These are phyloP conservation scores for Elmis aenea DNA, from an alignment of 2,888 invertebrate genomes.

Conservation along the genomic window DNA sequence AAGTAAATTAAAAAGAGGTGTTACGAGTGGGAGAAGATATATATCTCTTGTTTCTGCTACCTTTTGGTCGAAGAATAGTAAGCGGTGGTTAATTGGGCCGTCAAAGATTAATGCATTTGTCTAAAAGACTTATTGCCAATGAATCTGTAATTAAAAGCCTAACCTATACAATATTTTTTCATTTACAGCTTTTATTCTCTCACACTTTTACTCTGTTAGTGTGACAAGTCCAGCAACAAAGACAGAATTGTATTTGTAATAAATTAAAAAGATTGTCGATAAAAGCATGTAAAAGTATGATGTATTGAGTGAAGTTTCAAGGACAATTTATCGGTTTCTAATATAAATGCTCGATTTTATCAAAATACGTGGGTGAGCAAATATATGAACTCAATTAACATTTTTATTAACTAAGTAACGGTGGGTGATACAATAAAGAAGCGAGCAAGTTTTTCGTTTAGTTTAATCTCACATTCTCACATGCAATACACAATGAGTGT, in stretches of 20 bases:
- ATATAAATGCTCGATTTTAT: constrained; percentile 5
- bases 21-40: no score
- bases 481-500: no score
- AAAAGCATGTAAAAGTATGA: constrained; percentile 13
- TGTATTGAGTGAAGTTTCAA: constrained; percentile 13
- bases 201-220: no score
- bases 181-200: neutral
- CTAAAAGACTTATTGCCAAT: constrained; percentile 36
- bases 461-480: no score
- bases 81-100: constrained; percentile 28
- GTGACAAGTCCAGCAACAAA: no score
- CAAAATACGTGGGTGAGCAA: neutral
- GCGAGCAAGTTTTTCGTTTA: no score
- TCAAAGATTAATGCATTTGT: constrained; percentile 36
- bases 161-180: constrained; percentile 5
- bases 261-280: constrained; percentile 12
- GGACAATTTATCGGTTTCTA: constrained; percentile 17
- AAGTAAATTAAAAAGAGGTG: no score
- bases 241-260: neutral
- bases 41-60: no score
- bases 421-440: no score
- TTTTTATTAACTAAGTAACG: no score
- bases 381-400: no score
- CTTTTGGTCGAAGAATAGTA: no score
- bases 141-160: constrained; percentile 32